Evolutionary conservation across 2,797 vertebrate species (phyloP), one percentile per base, ranked within the genome.

Genomic region (Thaleichthys pacificus): DNA sequence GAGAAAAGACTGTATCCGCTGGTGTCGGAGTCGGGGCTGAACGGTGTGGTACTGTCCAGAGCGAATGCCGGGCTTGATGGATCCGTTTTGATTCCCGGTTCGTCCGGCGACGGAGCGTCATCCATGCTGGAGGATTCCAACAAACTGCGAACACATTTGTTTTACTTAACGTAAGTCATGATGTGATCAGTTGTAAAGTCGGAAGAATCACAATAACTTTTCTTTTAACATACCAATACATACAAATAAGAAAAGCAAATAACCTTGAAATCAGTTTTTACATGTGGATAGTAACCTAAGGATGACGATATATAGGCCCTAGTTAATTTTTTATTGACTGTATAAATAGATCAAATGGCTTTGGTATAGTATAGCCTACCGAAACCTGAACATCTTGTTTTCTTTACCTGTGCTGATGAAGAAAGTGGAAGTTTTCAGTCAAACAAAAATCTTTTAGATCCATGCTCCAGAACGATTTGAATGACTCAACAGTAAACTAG

Each of bases 11-110:
- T 82, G 81, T 79, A 91, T 2, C 85, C 82, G 68, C 91, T 90
- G 75, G 82, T 91, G 66, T 91, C 89, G 5, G 91, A 88, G 24
- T 84, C 74, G 3, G 88, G 87, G 77, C 89, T 91, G 64, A 89
- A 84, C 17, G 89, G 66, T 0, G 84, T 76, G 0, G 71, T 32
- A 7, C 79, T 32, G 57, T 88, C 90, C 83, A 83, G 68, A 6
- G 76, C 65, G 65, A 88, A 80, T 15, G 76, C 3, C 0, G 89
- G 87, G 35, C 85, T 91, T 17, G 81, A 76, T 1, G 84, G 83
- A 65, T 87, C 86, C 24, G 84, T 81, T 67, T 87, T 85, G 21
- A 91, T 72, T 67, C 81, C 82, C 15, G 83, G 80, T 1, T 81
- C 82, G 54, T 65, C 22, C 0, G 88, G 83, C 38, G 89, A 91